phyloP scores from a whole-genome alignment of 2,797 vertebrate species.

The Coilia nasus region DNA sequence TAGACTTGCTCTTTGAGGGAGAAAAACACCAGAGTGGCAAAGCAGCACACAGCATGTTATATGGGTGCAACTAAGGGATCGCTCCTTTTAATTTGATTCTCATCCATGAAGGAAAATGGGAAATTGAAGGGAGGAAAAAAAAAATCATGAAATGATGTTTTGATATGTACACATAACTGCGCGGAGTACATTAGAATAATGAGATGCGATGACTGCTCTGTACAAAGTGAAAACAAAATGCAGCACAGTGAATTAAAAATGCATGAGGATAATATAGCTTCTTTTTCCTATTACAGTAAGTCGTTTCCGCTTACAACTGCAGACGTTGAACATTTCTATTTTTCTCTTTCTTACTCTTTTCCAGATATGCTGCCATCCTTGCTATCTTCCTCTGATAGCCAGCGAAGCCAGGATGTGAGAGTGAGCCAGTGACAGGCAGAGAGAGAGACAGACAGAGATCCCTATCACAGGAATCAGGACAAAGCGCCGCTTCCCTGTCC shows the following conservation, averaged over 20 bases:
- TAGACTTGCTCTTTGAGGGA: constrained; percentile 34
- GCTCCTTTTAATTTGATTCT: constrained; percentile 1
- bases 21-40: constrained; percentile 32
- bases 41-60: not conserved
- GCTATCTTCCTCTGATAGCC: not conserved
- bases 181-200: not conserved
- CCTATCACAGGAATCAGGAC: not conserved
- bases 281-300: not conserved
- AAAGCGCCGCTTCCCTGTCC: not conserved
- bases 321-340: not conserved
- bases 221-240: not conserved
- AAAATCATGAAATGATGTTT: not conserved
- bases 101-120: not conserved
- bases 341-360: constrained; percentile 46
- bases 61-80: not conserved
- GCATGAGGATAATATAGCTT: not conserved
- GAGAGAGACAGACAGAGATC: constrained; percentile 9
- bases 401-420: not conserved
- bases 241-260: constrained; percentile 6
- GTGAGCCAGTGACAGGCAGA: constrained; percentile 2
- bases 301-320: not conserved
- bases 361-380: constrained; percentile 55
- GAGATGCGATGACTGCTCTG: not conserved
- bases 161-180: constrained; percentile 11
- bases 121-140: not conserved